Base-by-base conservation (phyloP, 2,113 vertebrate genomes). In the Copsychus sechellarum region DNA sequence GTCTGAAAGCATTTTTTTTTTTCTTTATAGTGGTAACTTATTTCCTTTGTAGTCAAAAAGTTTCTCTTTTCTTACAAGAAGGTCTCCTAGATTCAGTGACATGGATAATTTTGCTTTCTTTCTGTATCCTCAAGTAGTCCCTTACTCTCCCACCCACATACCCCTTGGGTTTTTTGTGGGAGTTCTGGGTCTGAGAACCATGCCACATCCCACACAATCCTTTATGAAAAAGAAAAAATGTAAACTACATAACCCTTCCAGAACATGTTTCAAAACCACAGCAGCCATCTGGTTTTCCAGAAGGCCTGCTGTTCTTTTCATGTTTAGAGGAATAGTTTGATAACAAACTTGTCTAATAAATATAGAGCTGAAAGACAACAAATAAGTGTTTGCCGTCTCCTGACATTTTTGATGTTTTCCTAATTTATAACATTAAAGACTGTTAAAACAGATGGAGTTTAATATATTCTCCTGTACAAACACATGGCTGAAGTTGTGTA, bases 371-470 rank as follows among this genome's bases (percentile, higher is more conserved):
- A 97, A 98, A 97, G 97, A 96, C 97, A 97, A 97, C 97, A 96
- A 97, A 97, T 96, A 97, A 97, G 88, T 81, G 89, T 93, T 95
- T 81, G 86, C 93, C 74, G 57, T 97, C 95, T 93, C 95, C 96
- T 94, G 95, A 96, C 95, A 90, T 96, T 98, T 97, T 98, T 97
- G 94, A 97, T 98, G 98, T 97, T 91, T 91, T 95, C 93, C 97
- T 98, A 97, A 98, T 98, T 98, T 98, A 98, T 96, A 96, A 97
- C 97, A 94, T 86, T 97, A 97, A 98, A 98, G 98, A 97, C 97
- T 97, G 97, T 97, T 98, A 97, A 93, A 97, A 97, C 98, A 98
- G 98, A 98, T 98, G 97, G 98, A 81, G n/a, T 96, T 97, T 97
- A 97, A 97, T 98, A 97, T 97, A 97, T 98, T 97, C 96, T 94